phyloP scores from a whole-genome alignment of 2,888 invertebrate species.

The Formica aserva region DNA sequence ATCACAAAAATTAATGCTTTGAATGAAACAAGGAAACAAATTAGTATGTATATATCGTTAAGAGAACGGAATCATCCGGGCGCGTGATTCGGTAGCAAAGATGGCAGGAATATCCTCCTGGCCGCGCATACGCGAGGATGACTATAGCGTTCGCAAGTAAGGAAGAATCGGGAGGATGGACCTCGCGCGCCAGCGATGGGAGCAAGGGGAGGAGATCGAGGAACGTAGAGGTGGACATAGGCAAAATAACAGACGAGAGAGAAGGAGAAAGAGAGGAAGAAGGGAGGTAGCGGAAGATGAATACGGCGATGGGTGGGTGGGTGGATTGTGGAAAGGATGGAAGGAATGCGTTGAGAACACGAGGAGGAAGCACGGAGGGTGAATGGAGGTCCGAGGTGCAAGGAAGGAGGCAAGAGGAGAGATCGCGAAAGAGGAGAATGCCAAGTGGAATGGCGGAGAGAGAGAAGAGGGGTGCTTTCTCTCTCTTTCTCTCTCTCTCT shows the following conservation, averaged over 20 bases:
- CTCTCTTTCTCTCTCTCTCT: background rate
- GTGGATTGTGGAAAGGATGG: constrained; percentile 64
- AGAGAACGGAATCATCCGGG: constrained; percentile 27
- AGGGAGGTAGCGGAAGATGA: constrained; percentile 66
- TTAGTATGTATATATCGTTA: background rate
- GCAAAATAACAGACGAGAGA: constrained; percentile 60
- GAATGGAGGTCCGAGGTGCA: constrained; percentile 28
- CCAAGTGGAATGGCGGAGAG: constrained; percentile 39
- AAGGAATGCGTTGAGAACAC: constrained; percentile 49
- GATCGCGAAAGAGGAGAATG: constrained; percentile 45
- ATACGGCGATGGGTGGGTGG: constrained; percentile 62
- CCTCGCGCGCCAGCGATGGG: constrained; percentile 49
- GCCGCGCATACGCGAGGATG: constrained; percentile 50
- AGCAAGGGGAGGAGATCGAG: constrained; percentile 56
- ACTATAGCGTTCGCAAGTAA: constrained; percentile 59
- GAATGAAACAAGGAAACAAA: background rate
- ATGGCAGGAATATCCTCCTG: constrained; percentile 25
- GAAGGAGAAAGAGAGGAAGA: constrained; percentile 37
- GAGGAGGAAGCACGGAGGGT: constrained; percentile 33
- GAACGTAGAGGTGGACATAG: constrained; percentile 72
- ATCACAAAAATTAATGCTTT: background rate
- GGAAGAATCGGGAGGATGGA: constrained; percentile 65
- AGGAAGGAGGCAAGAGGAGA: constrained; percentile 64
- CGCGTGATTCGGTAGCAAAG: constrained; percentile 44
- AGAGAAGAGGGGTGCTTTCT: constrained; percentile 37